Evolutionary conservation across 37 sponge, comb jelly and placozoan genomes (phyloP).

Genomic region (Hormiphora californensis): DNA sequence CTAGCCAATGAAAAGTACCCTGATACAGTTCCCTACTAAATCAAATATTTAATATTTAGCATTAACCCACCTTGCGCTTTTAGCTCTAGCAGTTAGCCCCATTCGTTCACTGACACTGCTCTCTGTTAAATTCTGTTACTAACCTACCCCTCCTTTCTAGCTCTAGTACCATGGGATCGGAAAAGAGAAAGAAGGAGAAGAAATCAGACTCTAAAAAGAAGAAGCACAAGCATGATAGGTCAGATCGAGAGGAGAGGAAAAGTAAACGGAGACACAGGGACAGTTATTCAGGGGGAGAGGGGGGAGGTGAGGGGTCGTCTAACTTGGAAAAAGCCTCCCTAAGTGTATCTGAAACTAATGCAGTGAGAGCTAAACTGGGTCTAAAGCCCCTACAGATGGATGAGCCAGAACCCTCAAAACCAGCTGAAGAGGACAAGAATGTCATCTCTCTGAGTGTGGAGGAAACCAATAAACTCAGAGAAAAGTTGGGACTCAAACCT

Average conservation of each 20-base stretch:
- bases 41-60: too few relatives aligned
- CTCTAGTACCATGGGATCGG: not conserved
- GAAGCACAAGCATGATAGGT: not conserved
- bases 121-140: too few relatives aligned
- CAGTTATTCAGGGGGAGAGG: too few relatives aligned
- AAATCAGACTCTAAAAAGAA: conserved; percentile 44
- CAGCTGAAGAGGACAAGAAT: not conserved
- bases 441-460: conserved; percentile 67
- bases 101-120: too few relatives aligned
- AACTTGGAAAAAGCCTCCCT: not conserved
- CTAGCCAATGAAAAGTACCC: too few relatives aligned
- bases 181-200: conserved; percentile 29
- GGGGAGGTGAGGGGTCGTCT: not conserved
- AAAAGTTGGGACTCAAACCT: conserved; percentile 73
- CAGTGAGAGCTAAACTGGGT: conserved; percentile 28
- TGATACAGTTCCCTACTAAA: too few relatives aligned
- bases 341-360: conserved; percentile 22
- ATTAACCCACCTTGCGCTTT: too few relatives aligned
- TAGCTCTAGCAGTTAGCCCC: too few relatives aligned
- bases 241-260: not conserved
- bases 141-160: too few relatives aligned
- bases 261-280: not conserved
- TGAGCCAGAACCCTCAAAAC: not conserved
- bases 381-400: conserved; percentile 2
- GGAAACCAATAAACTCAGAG: conserved; percentile 77